Evolutionary conservation across 2,797 vertebrate species (phyloP).

Genomic region (Ara ararauna): DNA sequence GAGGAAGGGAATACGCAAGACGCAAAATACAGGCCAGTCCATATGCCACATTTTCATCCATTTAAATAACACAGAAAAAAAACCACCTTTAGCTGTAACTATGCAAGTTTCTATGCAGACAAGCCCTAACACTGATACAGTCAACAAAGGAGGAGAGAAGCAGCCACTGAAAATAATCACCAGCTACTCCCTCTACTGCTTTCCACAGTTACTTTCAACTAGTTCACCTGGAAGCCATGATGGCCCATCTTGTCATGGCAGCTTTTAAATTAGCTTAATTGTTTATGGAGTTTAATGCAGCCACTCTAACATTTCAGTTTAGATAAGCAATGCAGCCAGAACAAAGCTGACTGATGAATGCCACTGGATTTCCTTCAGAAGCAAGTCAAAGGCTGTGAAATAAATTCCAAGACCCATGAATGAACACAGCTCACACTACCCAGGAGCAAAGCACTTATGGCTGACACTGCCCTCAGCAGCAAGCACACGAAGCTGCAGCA

Average conservation of each 20-base stretch:
- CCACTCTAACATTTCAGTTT: not conserved
- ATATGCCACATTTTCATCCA: not conserved
- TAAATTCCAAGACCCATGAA: not conserved
- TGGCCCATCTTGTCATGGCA: not conserved
- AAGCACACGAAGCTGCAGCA: not conserved
- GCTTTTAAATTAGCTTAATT: not conserved
- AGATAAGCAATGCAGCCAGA: not conserved
- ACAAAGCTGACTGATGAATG: not conserved
- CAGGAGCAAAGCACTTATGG: not conserved
- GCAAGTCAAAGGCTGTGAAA: not conserved
- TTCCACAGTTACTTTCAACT: slow-evolving; percentile 17
- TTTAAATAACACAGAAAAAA: not conserved
- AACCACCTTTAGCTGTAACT: not conserved
- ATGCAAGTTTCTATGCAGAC: not conserved
- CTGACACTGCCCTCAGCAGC: not conserved
- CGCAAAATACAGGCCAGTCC: not conserved
- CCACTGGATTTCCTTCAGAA: not conserved
- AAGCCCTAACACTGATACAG: not conserved
- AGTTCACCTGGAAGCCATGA: slow-evolving; percentile 22
- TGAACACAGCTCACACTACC: not conserved
- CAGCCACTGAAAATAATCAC: not conserved
- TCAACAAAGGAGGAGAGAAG: not conserved
- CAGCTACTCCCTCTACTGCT: not conserved
- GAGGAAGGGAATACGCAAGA: not conserved
- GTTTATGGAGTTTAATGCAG: not conserved